Evolutionary conservation across 2,797 vertebrate species (phyloP).

Genomic region (Anabas testudineus): DNA sequence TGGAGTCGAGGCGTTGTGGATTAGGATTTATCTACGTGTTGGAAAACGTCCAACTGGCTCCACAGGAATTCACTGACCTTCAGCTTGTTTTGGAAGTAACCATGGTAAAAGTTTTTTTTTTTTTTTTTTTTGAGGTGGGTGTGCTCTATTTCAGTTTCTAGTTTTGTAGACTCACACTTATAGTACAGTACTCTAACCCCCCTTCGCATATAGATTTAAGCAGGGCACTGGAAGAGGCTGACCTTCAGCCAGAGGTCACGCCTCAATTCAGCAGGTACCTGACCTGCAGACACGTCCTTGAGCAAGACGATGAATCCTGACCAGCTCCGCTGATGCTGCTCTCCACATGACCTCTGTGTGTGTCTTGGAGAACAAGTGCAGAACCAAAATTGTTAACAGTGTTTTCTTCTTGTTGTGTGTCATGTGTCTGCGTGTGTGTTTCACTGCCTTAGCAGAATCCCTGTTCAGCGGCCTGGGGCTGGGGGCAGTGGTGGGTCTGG

Average conservation of each 20-base stretch:
- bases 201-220: neutral
- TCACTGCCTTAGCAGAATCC: conserved; percentile 91
- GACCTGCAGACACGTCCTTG: conserved; percentile 19
- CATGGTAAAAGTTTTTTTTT: conserved; percentile 27
- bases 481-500: conserved; percentile 94
- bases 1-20: conserved; percentile 43
- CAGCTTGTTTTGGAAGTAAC: conserved; percentile 34
- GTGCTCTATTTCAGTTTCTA: neutral
- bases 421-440: conserved; percentile 45
- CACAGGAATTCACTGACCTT: conserved; percentile 63
- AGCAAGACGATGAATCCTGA: conserved; percentile 14
- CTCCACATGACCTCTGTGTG: conserved; percentile 7
- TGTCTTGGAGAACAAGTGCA: neutral
- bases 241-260: conserved; percentile 18
- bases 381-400: conserved; percentile 68
- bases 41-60: conserved; percentile 47
- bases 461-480: conserved; percentile 97
- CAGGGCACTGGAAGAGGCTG: neutral
- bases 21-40: conserved; percentile 61
- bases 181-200: too few relatives aligned
- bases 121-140: neutral
- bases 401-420: conserved; percentile 24
- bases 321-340: conserved; percentile 11
- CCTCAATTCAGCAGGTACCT: neutral
- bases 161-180: neutral